phyloP scores from a whole-genome alignment of 2,113 vertebrate genomes.

The Monopterus albus region DNA sequence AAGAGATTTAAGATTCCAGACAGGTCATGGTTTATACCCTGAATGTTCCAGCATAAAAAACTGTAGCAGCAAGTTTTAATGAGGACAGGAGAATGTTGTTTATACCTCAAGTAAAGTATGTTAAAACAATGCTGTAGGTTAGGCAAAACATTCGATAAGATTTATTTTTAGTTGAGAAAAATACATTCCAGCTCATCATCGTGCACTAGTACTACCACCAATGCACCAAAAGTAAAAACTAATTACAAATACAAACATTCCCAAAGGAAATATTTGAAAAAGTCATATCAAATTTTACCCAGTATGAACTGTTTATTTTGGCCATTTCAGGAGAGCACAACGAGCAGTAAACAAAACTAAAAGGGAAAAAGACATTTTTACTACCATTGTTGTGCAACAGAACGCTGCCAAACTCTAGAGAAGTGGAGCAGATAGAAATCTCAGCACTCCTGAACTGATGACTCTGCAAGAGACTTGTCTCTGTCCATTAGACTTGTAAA shows the following conservation, averaged over 20 bases:
- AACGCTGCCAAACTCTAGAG: neutral
- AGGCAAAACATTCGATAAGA: too few species aligned
- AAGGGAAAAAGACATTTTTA: neutral
- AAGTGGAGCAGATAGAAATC: neutral
- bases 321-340: neutral
- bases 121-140: too few species aligned
- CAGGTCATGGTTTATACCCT: constrained; percentile 7
- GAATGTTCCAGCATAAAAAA: neutral
- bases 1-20: neutral
- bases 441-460: neutral
- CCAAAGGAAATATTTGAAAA: too few species aligned
- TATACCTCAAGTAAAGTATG: too few species aligned
- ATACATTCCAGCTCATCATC: too few species aligned
- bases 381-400: neutral
- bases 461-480: neutral
- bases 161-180: too few species aligned
- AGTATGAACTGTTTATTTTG: neutral
- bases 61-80: neutral
- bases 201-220: too few species aligned
- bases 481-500: neutral
- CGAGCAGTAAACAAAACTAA: neutral
- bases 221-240: too few species aligned
- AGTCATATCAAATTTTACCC: neutral
- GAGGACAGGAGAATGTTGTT: too few species aligned
- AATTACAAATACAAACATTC: too few species aligned